phyloP scores from a whole-genome alignment of 2,797 vertebrate genomes.

The Urocyon cinereoargenteus region DNA sequence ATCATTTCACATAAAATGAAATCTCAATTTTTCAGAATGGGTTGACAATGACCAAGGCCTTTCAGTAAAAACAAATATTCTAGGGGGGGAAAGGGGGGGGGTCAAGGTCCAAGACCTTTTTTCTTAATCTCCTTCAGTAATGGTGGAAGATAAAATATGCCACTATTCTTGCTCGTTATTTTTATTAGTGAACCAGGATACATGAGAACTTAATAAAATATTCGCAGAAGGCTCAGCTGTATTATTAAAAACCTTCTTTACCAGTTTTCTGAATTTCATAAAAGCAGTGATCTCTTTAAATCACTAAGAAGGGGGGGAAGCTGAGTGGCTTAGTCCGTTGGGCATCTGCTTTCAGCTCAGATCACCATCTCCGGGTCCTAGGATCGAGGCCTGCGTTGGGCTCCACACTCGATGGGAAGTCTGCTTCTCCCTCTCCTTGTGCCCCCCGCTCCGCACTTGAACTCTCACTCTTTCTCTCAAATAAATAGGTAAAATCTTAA shows the following conservation, averaged over 20 bases:
- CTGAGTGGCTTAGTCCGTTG: too few relatives aligned
- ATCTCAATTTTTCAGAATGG: background rate
- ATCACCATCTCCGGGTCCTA: too few relatives aligned
- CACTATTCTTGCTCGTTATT: background rate
- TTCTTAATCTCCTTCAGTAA: background rate
- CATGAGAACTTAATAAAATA: background rate
- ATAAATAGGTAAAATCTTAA: too few relatives aligned
- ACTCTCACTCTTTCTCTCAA: too few relatives aligned
- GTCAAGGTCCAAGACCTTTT: background rate
- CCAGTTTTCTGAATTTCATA: background rate
- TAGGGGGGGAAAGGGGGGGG: too few relatives aligned
- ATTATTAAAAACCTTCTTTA: conserved; percentile 37
- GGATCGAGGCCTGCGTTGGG: too few relatives aligned
- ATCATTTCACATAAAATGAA: background rate
- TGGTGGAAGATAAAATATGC: background rate
- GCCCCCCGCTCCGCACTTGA: too few relatives aligned
- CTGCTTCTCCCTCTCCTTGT: too few relatives aligned
- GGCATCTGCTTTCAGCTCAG: too few relatives aligned
- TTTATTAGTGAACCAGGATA: background rate
- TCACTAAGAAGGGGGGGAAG: background rate
- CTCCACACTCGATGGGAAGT: too few relatives aligned
- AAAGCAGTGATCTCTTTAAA: conserved; percentile 53
- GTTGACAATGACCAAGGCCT: background rate
- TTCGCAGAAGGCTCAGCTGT: background rate
- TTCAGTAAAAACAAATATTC: background rate